Percentiles rank a stretch among this genome's conserved stretches.
These are phyloP conservation scores for Nestor notabilis DNA, from an alignment of 2,113 vertebrate genomes.

Conservation along the genomic window DNA sequence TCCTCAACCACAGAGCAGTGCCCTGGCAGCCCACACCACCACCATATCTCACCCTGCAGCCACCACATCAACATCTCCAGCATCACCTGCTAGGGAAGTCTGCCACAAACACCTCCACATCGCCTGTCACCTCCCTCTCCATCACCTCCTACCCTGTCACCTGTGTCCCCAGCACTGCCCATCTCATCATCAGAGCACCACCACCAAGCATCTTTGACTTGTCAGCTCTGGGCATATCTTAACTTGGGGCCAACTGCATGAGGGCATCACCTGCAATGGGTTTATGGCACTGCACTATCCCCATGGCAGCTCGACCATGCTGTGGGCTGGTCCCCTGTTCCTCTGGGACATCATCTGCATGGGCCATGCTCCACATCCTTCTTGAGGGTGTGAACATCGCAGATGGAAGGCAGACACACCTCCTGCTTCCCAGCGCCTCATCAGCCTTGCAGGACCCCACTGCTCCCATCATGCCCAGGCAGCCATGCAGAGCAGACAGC, in stretches of 20 bases:
- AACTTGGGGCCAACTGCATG: rapidly evolving
- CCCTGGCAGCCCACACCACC: not conserved
- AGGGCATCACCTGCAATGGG: rapidly evolving
- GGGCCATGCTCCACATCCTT: not conserved
- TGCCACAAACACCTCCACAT: not conserved
- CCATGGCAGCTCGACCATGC: rapidly evolving
- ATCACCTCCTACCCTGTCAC: not conserved
- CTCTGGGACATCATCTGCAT: not conserved
- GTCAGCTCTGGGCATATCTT: rapidly evolving
- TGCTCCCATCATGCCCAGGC: not conserved
- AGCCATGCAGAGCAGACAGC: not conserved
- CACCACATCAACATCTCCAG: not conserved
- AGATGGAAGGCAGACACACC: not conserved
- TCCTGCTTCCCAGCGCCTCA: not conserved
- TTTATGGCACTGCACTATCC: not conserved
- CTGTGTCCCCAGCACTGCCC: not conserved
- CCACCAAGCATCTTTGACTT: not conserved
- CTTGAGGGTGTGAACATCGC: rapidly evolving
- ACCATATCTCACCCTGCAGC: not conserved
- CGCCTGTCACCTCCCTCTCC: not conserved
- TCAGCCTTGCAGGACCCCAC: not conserved
- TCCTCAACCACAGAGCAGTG: not conserved
- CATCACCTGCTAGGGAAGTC: not conserved
- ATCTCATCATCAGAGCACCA: not conserved
- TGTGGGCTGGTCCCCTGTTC: rapidly evolving